Percentiles rank a stretch among this genome's conserved stretches.
These are phyloP conservation scores for Oophaga sylvatica DNA, from an alignment of 2,797 vertebrate genomes.

Conservation along the genomic window DNA sequence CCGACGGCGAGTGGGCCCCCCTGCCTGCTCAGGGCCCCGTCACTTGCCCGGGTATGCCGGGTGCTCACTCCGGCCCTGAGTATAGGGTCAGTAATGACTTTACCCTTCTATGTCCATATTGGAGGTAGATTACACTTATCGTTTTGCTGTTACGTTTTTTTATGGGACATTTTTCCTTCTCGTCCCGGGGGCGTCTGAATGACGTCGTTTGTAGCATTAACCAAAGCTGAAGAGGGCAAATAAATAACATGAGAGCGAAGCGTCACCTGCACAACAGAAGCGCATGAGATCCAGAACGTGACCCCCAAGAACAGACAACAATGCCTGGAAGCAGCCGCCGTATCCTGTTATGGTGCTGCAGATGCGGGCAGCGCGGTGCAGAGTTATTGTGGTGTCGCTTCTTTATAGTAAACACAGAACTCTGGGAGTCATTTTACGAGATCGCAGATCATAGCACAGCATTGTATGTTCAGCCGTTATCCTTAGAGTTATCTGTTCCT, in stretches of 20 bases:
- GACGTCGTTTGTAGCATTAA: neutral
- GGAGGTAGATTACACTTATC: too few species aligned
- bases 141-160: neutral
- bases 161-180: neutral
- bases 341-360: slow-evolving; percentile 68
- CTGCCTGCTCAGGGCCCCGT: too few species aligned
- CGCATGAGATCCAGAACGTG: neutral
- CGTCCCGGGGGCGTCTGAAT: neutral
- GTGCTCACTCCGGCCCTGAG: too few species aligned
- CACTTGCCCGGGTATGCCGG: too few species aligned
- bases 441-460: neutral
- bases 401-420: slow-evolving; percentile 1
- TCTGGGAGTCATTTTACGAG: neutral
- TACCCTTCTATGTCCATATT: too few species aligned
- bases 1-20: too few species aligned
- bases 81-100: too few species aligned
- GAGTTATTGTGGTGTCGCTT: neutral
- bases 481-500: neutral
- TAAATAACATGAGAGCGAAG: neutral
- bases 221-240: neutral
- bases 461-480: neutral
- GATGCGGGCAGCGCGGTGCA: slow-evolving; percentile 37
- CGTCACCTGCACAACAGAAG: neutral
- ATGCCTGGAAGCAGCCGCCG: slow-evolving; percentile 67
- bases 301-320: slow-evolving; percentile 61